Evolutionary conservation across 2,888 invertebrate genomes (phyloP), one percentile per base, ranked within the genome.

Genomic region (Alviniconcha strummeri): DNA sequence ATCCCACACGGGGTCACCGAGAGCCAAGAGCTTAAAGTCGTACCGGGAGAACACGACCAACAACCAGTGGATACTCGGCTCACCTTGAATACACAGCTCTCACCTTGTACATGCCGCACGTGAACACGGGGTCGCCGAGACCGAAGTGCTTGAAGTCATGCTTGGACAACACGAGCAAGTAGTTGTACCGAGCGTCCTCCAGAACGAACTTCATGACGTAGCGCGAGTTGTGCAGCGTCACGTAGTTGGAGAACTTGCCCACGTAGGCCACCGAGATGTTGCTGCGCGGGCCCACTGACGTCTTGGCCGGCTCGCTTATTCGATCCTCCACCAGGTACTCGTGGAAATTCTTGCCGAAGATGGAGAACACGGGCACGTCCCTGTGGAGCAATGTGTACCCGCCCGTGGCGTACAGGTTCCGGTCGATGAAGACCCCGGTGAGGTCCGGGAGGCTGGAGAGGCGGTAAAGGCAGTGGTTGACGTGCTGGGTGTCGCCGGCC

Each of bases 351-450:
- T 74, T 52, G 74, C 56, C 71, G 60, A 72, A 81, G 52, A 81
- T 74, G 74, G 74, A 56, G 74, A 81, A 81, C 74, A 81, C 36
- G 60, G 90, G 89, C 13, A 91, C 89, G 72, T 91, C 86, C 78
- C 86, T 84, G 64, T 90, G 89, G 9, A 91, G 84, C 52, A 90
- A 77, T 9, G 89, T 86, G 83, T 89, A 91, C 4, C 85, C 90
- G 5, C 89, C 91, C 6, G 89, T 87, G 85, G 87, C 87, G 82
- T 89, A 87, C 11, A 90, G 55, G 52, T 86, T 85, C 52, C 85
- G 69, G 78, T 91, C 90, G 52, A 90, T n/a, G 83, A 90, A 90
- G 2, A 91, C 88, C 11, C 91, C 91, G 5, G 86, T 89, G 69
- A 90, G 90, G 86, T 91, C 89, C 80, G 84, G 54, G 64, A 88